Evolutionary conservation across 1,140 invertebrate species (phyloP), one percentile per base, ranked within the genome.

Genomic region (Drosophila mauritiana): DNA sequence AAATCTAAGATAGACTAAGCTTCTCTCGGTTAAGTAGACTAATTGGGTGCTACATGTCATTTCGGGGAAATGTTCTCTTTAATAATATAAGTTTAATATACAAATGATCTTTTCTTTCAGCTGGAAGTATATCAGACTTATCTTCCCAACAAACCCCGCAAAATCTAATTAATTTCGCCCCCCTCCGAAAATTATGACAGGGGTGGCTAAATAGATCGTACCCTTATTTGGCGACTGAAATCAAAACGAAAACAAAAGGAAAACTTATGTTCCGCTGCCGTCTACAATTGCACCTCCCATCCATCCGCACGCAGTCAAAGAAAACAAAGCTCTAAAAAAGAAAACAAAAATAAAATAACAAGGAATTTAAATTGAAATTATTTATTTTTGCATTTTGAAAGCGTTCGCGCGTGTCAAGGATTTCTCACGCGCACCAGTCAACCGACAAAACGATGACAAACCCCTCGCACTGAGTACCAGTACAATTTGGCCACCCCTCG

Each of bases 331-430:
- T 57, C 46, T 46, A 31, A 39, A 59, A 72, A 64, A 48, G 54
- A 72, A 83, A 81, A 69, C 68, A 82, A 55, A 69, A 69, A 69
- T 70, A 78, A 52, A 77, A 76, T 39, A 78, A 77, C 74, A 69
- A 56, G 58, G 84, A 89, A 84, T 89, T 89, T 89, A 89, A 89
- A 89, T 89, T 89, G 84, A 89, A 89, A 89, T 89, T 89, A 89
- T 89, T 89, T 89, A 89, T 89, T 89, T 88, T 89, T 89, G 84
- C 84, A 89, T 89, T 89, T 89, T 75, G 65, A 89, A 89, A 90
- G 84, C 84, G 73, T 64, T 73, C 40, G 84, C 84, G 84, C 84
- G 84, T 89, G 84, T 89, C 84, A 84, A 89, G 85, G 84, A 89
- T 89, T 78, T 89, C 80, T 78, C 80, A 89, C 80, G 80, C 84